Evolutionary conservation across 2,797 vertebrate genomes (phyloP), one percentile per base, ranked within the genome.

Genomic region (Sebastes minor): DNA sequence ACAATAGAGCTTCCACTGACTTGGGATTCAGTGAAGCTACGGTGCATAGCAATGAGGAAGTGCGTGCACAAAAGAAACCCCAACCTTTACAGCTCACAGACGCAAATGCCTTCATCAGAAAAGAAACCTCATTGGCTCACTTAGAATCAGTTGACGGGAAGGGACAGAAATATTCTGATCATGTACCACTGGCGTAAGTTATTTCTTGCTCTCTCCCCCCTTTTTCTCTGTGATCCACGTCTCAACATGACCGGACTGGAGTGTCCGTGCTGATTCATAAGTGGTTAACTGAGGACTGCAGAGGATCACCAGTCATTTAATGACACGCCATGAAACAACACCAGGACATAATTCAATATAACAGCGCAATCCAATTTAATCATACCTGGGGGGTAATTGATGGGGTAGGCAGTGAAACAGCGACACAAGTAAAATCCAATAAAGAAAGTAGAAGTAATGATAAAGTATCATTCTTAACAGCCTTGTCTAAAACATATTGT

Each of bases 151-250:
- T 82, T 86, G 83, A 85, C 71, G 63, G 84, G 68, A 63, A 87
- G 61, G 64, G 70, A 76, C 75, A 78, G 68, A 83, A 79, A 84
- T 90, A 93, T 93, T 93, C 90, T 62, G 81, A 86, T 89, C 87
- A 89, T 88, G 91, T 79, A 84, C 49, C 85, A 78, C 23, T 90
- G 81, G 85, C 84, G 74, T 84, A 83, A 88, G 78, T 88, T 78
- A 67, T 83, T 85, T 89, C 69, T 84, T 76, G 82, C 76, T 76
- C 55, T 82, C 70, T 70, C n/a, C 68, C 11, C 25, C 22, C 2
- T 59, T 81, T 80, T 80, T 77, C 59, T 55, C 68, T 76, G 35
- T 35, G 71, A 82, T 75, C 80, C 49, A 62, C 16, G 28, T 80
- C 81, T 89, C 69, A 28, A 55, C 76, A n/a, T 81, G 85, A 73